Percentiles rank a stretch among this genome's conserved stretches.
Evolutionary conservation across 2,888 invertebrate genomes (phyloP).

Genomic region (Lithophane socia): DNA sequence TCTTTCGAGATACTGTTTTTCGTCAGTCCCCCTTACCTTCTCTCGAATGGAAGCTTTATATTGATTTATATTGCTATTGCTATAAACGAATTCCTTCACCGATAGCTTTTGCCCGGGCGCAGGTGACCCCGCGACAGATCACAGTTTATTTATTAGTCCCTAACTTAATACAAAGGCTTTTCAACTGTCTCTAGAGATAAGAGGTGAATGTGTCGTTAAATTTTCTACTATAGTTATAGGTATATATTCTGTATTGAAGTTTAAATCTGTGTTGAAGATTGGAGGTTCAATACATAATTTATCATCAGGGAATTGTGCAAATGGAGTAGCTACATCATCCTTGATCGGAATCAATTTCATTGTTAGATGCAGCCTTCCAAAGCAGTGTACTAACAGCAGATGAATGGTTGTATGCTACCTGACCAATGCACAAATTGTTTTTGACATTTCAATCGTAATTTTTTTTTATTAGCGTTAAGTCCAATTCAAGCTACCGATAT

Average conservation of each 20-base stretch:
- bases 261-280: conserved; percentile 33
- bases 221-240: conserved; percentile 24
- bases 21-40: not conserved
- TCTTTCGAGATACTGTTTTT: not conserved
- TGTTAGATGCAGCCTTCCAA: conserved; percentile 41
- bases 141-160: conserved; percentile 59
- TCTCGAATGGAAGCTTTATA: not conserved
- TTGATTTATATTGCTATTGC: conserved; percentile 45
- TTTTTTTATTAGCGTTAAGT: not conserved
- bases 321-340: conserved; percentile 44
- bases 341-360: conserved; percentile 48
- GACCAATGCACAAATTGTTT: conserved; percentile 1
- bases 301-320: conserved; percentile 40
- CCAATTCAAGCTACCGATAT: not conserved
- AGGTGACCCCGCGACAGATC: conserved; percentile 54
- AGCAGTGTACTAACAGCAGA: not conserved
- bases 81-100: conserved; percentile 46
- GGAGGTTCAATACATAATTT: conserved; percentile 33
- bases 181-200: conserved; percentile 57
- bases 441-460: not conserved
- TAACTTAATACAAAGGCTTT: conserved; percentile 61
- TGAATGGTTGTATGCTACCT: conserved; percentile 16
- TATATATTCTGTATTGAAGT: conserved; percentile 27
- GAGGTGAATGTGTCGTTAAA: conserved; percentile 49
- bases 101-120: conserved; percentile 38